Evolutionary conservation across 2,797 vertebrate species (phyloP), one percentile per base, ranked within the genome.

Genomic region (Avahi laniger): DNA sequence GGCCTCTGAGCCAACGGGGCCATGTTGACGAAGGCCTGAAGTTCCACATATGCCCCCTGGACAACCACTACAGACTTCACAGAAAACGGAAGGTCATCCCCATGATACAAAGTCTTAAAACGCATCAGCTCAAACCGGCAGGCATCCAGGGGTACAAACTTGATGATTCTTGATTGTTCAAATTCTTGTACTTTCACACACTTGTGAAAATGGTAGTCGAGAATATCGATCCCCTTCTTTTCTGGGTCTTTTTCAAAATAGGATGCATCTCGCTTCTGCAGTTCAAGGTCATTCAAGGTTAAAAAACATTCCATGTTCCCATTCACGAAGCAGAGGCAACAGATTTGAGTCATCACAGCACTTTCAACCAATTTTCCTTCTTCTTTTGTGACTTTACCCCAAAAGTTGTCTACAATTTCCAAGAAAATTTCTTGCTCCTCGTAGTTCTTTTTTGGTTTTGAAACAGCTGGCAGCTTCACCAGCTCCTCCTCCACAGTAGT

Each of bases 21-120:
- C 99, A 99, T 99, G 98, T 99, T 99, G 91, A 99, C 98, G 97
- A 99, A 99, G 95, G 99, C 99, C 97, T 99, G 99, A 35, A 99
- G 99, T 98, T 99, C 99, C 89, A 99, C 98, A 0, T 99, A 99
- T 0, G 99, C 99, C 2, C 99, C 99, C 95, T 99, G 99, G 78
- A 99, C 99, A 0, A 99, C 99, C 50, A 99, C 99, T 0, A 97
- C 96, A 0, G 99, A 99, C 98, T 99, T 99, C 89, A 99, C 86
- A 0, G 99, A 99, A 98, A 99, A 99, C 1, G 99, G 99, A 67
- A 99, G 99, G 22, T 99, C 99, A 0, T 98, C 98, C 95, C 98
- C 98, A 0, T 98, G 79, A 50, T 98, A 97, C 6, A 1, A 63
- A 0, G 99, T 99, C 98, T 98, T 99, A 97, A 99, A 99, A 61